These are phyloP conservation scores for Nycteola revayana DNA, from an alignment of 2,888 invertebrate genomes.

Conservation along the genomic window DNA sequence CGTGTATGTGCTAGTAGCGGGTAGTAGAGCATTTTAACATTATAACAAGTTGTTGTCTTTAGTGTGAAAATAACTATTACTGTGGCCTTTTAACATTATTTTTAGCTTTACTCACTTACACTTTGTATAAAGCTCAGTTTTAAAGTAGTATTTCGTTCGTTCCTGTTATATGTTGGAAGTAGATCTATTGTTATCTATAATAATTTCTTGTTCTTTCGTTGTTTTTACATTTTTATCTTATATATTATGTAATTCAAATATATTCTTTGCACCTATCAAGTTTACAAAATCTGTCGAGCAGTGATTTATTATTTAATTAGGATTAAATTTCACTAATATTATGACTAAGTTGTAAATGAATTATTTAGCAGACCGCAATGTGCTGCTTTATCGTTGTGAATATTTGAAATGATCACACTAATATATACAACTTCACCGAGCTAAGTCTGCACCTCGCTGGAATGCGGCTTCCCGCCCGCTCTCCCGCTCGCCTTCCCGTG, in stretches of 20 bases:
- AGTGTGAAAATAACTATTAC: conserved; percentile 32
- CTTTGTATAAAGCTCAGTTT: conserved; percentile 2
- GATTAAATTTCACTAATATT: conserved; percentile 33
- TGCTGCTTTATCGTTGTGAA: conserved; percentile 37
- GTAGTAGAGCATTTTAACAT: conserved; percentile 37
- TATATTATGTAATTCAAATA: background rate
- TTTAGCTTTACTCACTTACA: conserved; percentile 29
- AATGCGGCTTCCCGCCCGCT: no score
- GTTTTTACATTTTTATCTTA: background rate
- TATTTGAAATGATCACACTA: conserved; percentile 28
- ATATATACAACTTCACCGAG: no score
- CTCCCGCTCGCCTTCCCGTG: no score
- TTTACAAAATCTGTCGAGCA: conserved; percentile 15
- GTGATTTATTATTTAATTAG: conserved; percentile 28
- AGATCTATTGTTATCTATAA: conserved; percentile 1
- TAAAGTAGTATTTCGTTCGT: conserved; percentile 8
- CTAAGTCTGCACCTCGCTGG: no score
- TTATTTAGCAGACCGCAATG: conserved; percentile 36
- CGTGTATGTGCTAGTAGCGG: conserved; percentile 43
- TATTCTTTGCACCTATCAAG: conserved; percentile 14
- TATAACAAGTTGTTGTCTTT: conserved; percentile 25
- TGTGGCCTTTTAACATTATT: conserved; percentile 41
- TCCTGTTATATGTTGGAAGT: conserved; percentile 8
- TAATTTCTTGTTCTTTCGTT: background rate
- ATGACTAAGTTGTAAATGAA: conserved; percentile 43